A percentile compares a stretch with the other conserved stretches of the same genome.
phyloP scores from a whole-genome alignment of 2,888 invertebrate genomes.

The Eilema depressum region DNA sequence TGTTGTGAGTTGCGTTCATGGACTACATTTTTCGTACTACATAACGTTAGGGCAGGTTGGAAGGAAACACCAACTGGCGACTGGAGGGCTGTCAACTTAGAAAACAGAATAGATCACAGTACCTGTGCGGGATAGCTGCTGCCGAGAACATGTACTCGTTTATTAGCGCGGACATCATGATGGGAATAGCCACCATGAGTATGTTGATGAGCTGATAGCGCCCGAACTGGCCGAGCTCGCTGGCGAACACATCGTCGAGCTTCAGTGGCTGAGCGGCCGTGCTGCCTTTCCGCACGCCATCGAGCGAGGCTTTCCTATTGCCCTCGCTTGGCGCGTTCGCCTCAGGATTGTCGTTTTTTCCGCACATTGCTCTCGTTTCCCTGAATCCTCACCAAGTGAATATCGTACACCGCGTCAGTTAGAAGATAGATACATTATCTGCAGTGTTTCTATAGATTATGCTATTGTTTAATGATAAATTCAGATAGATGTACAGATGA shows the following conservation, averaged over 20 bases:
- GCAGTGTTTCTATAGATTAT: conserved; percentile 26
- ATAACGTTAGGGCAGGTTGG: too few species aligned
- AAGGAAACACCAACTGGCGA: too few species aligned
- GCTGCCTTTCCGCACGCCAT: conserved; percentile 12
- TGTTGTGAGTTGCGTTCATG: too few species aligned
- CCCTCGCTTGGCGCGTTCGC: background rate
- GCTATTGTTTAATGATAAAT: conserved; percentile 41
- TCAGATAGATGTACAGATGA: background rate
- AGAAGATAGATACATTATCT: conserved; percentile 29
- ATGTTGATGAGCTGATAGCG: conserved; percentile 88
- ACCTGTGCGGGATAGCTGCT: conserved; percentile 90
- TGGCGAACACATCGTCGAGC: conserved; percentile 83
- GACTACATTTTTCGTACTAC: too few species aligned
- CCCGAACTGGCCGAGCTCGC: conserved; percentile 88
- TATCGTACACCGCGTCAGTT: background rate
- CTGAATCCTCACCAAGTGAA: conserved; percentile 32
- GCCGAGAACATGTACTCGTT: conserved; percentile 91
- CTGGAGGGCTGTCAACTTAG: background rate
- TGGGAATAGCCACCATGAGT: conserved; percentile 87
- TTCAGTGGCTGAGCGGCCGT: conserved; percentile 57
- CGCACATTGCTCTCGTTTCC: conserved; percentile 11
- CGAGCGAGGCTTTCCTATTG: conserved; percentile 5
- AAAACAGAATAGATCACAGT: background rate
- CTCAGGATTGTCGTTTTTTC: background rate
- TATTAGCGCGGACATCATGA: conserved; percentile 89